phyloP scores from a whole-genome alignment of 2,113 vertebrate species.

The Paramormyrops kingsleyae region DNA sequence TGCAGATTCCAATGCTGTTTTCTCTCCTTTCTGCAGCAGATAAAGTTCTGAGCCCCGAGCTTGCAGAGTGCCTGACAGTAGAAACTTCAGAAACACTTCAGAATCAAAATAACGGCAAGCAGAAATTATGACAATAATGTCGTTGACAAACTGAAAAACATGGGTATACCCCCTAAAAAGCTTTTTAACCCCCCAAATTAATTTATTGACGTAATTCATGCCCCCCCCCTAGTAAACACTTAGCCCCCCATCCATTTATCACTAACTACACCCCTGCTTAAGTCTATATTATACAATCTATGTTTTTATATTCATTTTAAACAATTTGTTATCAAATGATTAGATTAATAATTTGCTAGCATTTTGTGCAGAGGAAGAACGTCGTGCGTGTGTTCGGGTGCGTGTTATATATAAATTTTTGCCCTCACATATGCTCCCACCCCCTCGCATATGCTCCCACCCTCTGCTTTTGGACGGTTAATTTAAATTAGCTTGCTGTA shows the following conservation, averaged over 20 bases:
- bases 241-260: no score
- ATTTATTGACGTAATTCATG: no score
- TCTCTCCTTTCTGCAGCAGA: neutral
- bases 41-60: neutral
- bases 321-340: neutral
- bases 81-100: neutral
- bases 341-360: neutral
- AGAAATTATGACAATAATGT: neutral
- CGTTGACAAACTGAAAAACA: neutral
- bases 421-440: neutral
- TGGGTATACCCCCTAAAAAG: neutral
- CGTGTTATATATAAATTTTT: neutral
- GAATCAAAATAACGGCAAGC: neutral
- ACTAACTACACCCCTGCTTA: neutral
- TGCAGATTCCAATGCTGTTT: neutral
- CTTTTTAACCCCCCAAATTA: no score
- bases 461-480: neutral
- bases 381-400: neutral
- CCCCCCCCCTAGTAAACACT: no score
- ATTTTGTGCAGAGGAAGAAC: neutral
- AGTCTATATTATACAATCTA: neutral
- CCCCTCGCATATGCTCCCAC: neutral
- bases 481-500: neutral
- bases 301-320: neutral
- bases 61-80: neutral